Conservation (phyloP, 2,797 vertebrate species). For the Aphelocoma californica region DNA sequence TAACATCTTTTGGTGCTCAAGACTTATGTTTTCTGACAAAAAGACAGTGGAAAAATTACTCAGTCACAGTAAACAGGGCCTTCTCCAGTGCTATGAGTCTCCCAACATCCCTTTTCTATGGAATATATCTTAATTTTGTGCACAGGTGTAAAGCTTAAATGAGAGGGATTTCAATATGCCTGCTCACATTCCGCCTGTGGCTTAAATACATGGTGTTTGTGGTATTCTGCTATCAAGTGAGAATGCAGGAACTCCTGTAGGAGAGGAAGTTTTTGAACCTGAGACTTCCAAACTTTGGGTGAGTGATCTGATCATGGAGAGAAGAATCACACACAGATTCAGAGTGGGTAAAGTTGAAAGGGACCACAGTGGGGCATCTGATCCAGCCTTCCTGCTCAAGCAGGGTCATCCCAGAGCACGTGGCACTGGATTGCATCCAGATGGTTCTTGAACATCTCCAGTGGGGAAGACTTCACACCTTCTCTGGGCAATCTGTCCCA, state of each 20-base stretch:
- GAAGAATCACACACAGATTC: not conserved
- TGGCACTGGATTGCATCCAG: not conserved
- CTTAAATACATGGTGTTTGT: not conserved
- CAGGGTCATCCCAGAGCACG: not conserved
- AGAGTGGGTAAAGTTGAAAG: not conserved
- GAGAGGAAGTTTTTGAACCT: not conserved
- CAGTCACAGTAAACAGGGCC: not conserved
- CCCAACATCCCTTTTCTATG: not conserved
- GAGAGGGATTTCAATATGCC: not conserved
- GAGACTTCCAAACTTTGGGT: not conserved
- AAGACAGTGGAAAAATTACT: not conserved
- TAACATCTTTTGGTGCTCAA: not conserved
- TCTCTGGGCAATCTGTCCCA: not conserved
- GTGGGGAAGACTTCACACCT: rapidly evolving
- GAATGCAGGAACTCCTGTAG: not conserved
- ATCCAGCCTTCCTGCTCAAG: not conserved
- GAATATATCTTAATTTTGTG: not conserved
- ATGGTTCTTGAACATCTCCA: not conserved
- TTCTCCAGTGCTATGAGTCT: not conserved
- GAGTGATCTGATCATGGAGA: not conserved
- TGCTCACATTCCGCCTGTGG: not conserved
- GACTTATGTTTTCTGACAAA: not conserved
- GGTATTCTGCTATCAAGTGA: not conserved
- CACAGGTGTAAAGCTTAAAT: not conserved
- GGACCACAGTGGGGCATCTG: not conserved